Evolutionary conservation across 2,113 vertebrate genomes (phyloP).

Genomic region (Talpa occidentalis): DNA sequence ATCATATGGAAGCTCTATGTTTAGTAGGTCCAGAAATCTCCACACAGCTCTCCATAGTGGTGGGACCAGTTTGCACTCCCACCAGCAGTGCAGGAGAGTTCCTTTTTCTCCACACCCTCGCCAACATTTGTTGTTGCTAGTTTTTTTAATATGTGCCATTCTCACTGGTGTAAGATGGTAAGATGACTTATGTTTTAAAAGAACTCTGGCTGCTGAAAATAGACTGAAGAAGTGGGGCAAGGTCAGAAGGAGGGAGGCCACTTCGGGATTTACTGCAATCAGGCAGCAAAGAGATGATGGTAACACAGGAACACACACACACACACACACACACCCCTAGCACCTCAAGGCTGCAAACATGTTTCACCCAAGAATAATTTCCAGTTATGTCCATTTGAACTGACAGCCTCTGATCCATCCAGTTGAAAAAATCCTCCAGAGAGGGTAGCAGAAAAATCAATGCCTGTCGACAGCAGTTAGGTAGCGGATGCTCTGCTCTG

Average conservation of each 20-base stretch:
- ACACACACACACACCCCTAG: neutral
- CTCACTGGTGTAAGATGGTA: too few species aligned
- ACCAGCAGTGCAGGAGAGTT: too few species aligned
- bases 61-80: too few species aligned
- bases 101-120: too few species aligned
- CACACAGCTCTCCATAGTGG: too few species aligned
- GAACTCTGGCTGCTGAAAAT: neutral
- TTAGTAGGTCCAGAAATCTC: too few species aligned
- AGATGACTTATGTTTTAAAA: neutral
- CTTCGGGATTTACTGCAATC: neutral
- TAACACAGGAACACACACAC: neutral
- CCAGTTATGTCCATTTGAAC: too few species aligned
- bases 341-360: neutral
- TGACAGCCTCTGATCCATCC: neutral
- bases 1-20: too few species aligned
- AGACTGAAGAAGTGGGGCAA: too few species aligned
- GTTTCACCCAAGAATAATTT: neutral
- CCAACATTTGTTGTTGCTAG: too few species aligned
- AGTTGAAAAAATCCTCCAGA: neutral
- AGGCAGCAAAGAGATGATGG: neutral
- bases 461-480: neutral
- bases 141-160: too few species aligned
- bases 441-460: neutral
- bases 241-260: neutral
- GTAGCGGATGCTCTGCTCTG: neutral